Percentiles rank a stretch among this genome's conserved stretches.
phyloP scores from a whole-genome alignment of 2,888 invertebrate genomes.

The Lathronympha strigana region DNA sequence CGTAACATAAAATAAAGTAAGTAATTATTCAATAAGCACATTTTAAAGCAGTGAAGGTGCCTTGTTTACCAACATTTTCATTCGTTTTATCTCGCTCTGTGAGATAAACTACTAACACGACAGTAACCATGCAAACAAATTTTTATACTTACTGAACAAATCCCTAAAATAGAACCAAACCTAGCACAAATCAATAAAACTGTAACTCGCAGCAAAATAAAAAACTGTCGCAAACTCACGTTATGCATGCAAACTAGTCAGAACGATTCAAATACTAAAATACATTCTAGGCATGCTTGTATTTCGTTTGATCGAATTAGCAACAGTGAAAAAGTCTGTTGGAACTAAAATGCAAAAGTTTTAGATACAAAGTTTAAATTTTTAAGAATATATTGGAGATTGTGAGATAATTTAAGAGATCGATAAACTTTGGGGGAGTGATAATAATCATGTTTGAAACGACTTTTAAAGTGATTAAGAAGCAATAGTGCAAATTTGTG shows the following conservation, averaged over 20 bases:
- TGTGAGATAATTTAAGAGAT: neutral
- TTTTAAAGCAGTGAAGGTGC: neutral
- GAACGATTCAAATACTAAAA: slow-evolving; percentile 62
- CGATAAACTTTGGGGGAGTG: neutral
- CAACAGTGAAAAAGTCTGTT: slow-evolving; percentile 30
- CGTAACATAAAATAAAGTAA: no score
- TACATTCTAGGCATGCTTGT: slow-evolving; percentile 53
- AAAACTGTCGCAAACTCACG: slow-evolving; percentile 53
- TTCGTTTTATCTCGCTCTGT: neutral
- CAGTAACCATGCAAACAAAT: slow-evolving; percentile 42
- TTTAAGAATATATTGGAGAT: neutral
- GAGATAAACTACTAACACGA: neutral
- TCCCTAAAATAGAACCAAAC: slow-evolving; percentile 36
- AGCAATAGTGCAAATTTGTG: slow-evolving; percentile 78
- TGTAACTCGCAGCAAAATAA: slow-evolving; percentile 48
- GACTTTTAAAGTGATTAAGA: slow-evolving; percentile 31
- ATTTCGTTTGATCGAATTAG: slow-evolving; percentile 60
- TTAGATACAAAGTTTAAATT: neutral
- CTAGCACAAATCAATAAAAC: slow-evolving; percentile 52
- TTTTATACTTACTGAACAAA: slow-evolving; percentile 9
- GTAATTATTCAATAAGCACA: no score
- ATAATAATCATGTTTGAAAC: slow-evolving; percentile 3
- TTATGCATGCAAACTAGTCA: slow-evolving; percentile 65
- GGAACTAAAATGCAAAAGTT: slow-evolving; percentile 2
- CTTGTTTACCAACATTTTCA: neutral